Conservation (phyloP, 1,140 invertebrate species). For the Platyura marginata region DNA sequence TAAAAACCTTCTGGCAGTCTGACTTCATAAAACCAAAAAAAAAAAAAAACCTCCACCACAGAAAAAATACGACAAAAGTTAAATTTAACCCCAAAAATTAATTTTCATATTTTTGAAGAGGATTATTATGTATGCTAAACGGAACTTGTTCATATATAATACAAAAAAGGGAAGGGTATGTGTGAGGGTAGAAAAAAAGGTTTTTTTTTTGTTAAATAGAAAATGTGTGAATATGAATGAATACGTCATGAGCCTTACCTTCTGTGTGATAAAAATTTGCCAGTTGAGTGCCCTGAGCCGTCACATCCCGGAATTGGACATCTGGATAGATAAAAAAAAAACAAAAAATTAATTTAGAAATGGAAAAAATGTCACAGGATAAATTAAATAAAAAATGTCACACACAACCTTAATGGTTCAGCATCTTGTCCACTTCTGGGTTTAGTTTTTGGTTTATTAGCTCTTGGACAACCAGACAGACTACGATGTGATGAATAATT, state of each 20-base stretch:
- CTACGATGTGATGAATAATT: slow-evolving; percentile 77
- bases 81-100: neutral
- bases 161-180: no score
- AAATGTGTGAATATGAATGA: no score
- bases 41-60: neutral
- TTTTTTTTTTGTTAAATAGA: no score
- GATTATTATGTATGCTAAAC: neutral
- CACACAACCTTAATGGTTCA: slow-evolving; percentile 57
- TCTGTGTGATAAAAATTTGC: slow-evolving; percentile 90
- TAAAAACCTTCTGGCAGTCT: no score
- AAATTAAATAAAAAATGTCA: neutral
- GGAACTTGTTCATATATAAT: neutral
- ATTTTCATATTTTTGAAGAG: neutral
- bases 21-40: no score
- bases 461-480: slow-evolving; percentile 66
- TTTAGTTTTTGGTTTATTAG: slow-evolving; percentile 85
- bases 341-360: neutral
- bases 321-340: slow-evolving; percentile 24
- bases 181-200: neutral
- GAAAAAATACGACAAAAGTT: neutral
- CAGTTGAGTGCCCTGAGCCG: slow-evolving; percentile 88
- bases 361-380: neutral
- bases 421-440: slow-evolving; percentile 78
- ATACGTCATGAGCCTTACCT: no score
- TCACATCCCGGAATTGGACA: slow-evolving; percentile 92